Evolutionary conservation across 1,140 invertebrate species (phyloP), one percentile per base, ranked within the genome.

Genomic region (Dreissena polymorpha): DNA sequence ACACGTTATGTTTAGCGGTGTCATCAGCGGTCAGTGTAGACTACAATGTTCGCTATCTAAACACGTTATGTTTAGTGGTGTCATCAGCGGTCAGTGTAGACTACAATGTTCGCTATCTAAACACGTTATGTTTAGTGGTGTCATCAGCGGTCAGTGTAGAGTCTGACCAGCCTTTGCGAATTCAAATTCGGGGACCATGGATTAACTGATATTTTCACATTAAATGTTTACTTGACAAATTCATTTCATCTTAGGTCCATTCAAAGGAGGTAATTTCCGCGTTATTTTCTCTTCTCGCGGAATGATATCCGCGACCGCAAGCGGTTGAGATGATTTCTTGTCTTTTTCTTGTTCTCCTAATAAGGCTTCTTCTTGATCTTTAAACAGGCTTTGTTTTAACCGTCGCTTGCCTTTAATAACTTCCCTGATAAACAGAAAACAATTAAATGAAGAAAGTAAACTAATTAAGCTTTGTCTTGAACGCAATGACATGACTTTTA

Each of bases 401-500:
- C 60, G 60, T 23, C 70, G n/a, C 39, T 83, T 70, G 49, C 71
- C 72, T 49, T 74, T 23, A 21, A 83, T 69, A 49, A 68, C 67
- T 49, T 83, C 80, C 25, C 80, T 83, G 80, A 12, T 67, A 80
- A 18, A 74, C 18, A 53, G 21, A 77, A n/a, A 18, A 51, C 27
- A 23, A 27, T 12, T 25, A 64, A 64, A 63, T 64, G 39, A 18
- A 64, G 18, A 63, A 8, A 18, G 0, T 16, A 39, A 74, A 57
- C 23, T 8, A 16, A 51, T 16, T 10, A 60, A 55, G 18, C 2
- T 18, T 3, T 13, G 10, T 13, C 39, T 29, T 71, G 27, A 71
- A n/a, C 23, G 10, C 69, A 50, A 71, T 39, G 10, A 3, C 18
- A 12, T 1, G 69, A 18, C 23, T 18, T n/a, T 7, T 50, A n/a